A percentile compares a stretch with the other conserved stretches of the same genome.
phyloP scores from a whole-genome alignment of 2,888 invertebrate species.

The Onchidella celtica region DNA sequence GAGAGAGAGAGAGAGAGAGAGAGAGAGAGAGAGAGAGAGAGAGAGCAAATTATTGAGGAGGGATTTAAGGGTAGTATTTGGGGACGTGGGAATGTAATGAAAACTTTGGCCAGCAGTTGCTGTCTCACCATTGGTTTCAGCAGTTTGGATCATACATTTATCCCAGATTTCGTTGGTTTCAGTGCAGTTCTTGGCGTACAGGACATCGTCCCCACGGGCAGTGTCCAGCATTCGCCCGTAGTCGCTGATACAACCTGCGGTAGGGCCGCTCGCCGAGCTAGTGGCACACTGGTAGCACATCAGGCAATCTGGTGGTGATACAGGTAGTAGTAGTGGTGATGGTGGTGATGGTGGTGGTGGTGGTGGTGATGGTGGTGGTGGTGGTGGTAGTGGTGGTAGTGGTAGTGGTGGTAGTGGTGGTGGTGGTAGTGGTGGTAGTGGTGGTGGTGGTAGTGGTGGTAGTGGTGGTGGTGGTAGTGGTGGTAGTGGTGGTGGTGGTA shows the following conservation, averaged over 20 bases:
- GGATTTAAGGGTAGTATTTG: too few relatives aligned
- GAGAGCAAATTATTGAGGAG: too few relatives aligned
- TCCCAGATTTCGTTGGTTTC: background rate
- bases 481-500: conserved; percentile 2
- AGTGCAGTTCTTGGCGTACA: background rate
- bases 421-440: background rate
- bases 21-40: too few relatives aligned
- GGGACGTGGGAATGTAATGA: too few relatives aligned
- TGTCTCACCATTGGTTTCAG: background rate
- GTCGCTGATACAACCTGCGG: too few relatives aligned
- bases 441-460: conserved; percentile 11
- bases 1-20: too few relatives aligned
- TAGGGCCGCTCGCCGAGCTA: background rate
- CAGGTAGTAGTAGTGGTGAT: background rate
- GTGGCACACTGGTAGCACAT: conserved; percentile 17
- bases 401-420: conserved; percentile 11
- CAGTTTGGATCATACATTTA: background rate
- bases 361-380: background rate
- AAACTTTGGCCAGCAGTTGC: too few relatives aligned
- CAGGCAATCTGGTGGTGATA: conserved; percentile 6
- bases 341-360: conserved; percentile 1
- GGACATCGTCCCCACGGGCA: background rate
- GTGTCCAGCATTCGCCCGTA: background rate
- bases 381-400: conserved; percentile 14
- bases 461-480: background rate